These are phyloP conservation scores for human DNA, from an alignment of 2,113 vertebrate species.

Conservation along the genomic window GRCh38 chr1:172870501-172871000, in stretches of 20 bases:
- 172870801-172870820: background rate
- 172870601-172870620: background rate
- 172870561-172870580: background rate
- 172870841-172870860: background rate
- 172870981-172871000: too few species aligned
- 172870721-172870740: conserved; percentile 19
- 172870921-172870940: background rate
- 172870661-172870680: background rate
- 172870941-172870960: background rate
- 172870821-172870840: background rate
- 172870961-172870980: too few species aligned
- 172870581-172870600: background rate
- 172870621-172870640: background rate
- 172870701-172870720: background rate
- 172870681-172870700: background rate
- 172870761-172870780: background rate
- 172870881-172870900: background rate
- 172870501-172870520: background rate
- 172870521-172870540: background rate
- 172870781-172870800: background rate
- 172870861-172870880: background rate
- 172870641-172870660: background rate
- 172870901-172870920: background rate
- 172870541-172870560: background rate
- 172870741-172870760: background rate